Conservation (phyloP, 2,888 invertebrate genomes). For the Luperina nickerlii region DNA sequence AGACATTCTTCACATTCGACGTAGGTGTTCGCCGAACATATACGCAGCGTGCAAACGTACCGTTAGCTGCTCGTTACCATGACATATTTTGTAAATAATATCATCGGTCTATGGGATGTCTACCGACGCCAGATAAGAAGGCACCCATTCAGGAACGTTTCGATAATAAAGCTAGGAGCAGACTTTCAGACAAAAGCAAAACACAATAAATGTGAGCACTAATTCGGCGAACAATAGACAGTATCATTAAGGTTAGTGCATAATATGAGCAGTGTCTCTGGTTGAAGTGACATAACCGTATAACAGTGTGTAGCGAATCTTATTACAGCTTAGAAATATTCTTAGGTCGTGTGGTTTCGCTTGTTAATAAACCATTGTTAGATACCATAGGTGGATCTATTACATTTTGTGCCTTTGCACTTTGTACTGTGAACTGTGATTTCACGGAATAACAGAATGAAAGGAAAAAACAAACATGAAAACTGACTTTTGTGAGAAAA, state of each 20-base stretch:
- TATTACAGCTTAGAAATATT: conserved; percentile 24
- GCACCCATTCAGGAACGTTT: neutral
- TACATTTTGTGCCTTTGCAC: neutral
- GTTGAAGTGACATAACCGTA: conserved; percentile 55
- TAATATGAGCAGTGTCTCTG: conserved; percentile 32
- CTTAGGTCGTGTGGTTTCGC: conserved; percentile 14
- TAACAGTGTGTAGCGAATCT: conserved; percentile 26
- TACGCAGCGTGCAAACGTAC: conserved; percentile 1
- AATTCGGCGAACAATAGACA: conserved; percentile 56
- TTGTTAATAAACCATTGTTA: conserved; percentile 18
- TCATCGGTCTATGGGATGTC: neutral
- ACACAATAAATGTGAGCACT: conserved; percentile 8
- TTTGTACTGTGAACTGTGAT: neutral
- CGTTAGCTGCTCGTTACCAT: neutral
- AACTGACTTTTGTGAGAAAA: neutral
- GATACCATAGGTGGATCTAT: neutral
- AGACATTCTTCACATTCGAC: too few relatives aligned
- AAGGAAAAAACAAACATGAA: neutral
- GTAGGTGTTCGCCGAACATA: neutral
- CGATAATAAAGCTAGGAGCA: neutral
- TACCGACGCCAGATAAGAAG: neutral
- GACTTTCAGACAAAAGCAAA: conserved; percentile 3
- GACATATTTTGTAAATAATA: neutral
- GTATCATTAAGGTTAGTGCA: conserved; percentile 44
- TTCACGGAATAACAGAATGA: neutral